A percentile compares a stretch with the other conserved stretches of the same genome.
These are phyloP conservation scores for Hartigia nigra DNA, from an alignment of 2,888 invertebrate species.

Conservation along the genomic window DNA sequence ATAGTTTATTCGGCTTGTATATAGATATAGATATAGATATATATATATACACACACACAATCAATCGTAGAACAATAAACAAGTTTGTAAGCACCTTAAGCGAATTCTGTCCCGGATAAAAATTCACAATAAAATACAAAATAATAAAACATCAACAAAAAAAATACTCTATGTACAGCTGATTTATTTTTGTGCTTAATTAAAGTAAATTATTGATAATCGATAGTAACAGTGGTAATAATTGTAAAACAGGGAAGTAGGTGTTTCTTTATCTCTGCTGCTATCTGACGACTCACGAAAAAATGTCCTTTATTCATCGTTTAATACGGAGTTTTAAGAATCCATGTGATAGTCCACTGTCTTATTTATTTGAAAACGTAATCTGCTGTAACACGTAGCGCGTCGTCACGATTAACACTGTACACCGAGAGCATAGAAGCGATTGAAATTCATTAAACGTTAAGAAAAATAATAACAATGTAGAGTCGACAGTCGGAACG, in stretches of 20 bases:
- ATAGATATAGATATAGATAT: too few relatives aligned
- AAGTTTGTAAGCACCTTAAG: background rate
- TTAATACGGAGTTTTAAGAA: slow-evolving; percentile 49
- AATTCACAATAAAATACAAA: slow-evolving; percentile 40
- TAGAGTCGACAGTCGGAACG: background rate
- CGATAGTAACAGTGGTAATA: slow-evolving; percentile 36
- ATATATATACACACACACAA: background rate
- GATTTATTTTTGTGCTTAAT: slow-evolving; percentile 57
- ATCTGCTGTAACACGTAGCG: background rate
- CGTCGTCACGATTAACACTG: background rate
- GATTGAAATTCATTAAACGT: background rate
- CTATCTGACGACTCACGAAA: background rate
- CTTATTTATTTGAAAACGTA: slow-evolving; percentile 6
- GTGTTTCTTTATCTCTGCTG: background rate
- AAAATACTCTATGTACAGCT: slow-evolving; percentile 62
- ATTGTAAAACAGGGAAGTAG: slow-evolving; percentile 39
- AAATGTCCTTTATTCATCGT: slow-evolving; percentile 18
- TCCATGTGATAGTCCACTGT: slow-evolving; percentile 45
- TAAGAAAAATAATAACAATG: background rate
- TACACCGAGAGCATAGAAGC: background rate
- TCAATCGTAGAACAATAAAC: background rate
- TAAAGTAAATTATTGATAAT: slow-evolving; percentile 35
- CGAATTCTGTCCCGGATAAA: slow-evolving; percentile 11
- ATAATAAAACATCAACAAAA: slow-evolving; percentile 57
- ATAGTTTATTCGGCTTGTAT: background rate